These are phyloP conservation scores for Nyleta sp. DNA, from an alignment of 2,888 invertebrate species.

Conservation along the genomic window DNA sequence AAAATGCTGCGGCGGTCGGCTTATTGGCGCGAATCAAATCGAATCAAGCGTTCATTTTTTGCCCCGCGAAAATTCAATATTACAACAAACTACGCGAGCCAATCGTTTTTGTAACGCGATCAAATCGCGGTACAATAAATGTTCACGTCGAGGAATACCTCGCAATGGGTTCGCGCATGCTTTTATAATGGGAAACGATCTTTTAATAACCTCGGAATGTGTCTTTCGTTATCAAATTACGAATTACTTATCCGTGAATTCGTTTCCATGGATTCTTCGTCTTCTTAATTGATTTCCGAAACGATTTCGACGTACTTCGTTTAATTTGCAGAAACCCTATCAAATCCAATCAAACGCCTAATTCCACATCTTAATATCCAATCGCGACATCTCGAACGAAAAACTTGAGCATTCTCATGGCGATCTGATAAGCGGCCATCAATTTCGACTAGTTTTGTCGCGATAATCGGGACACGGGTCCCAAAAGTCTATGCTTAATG, in stretches of 20 bases:
- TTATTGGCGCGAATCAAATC: slow-evolving; percentile 43
- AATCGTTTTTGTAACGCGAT: slow-evolving; percentile 32
- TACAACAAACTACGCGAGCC: slow-evolving; percentile 2
- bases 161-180: too few species aligned
- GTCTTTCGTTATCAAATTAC: too few species aligned
- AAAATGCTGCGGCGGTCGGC: slow-evolving; percentile 27
- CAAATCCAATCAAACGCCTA: neutral
- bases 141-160: too few species aligned
- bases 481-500: slow-evolving; percentile 44
- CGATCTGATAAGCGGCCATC: slow-evolving; percentile 42
- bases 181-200: too few species aligned
- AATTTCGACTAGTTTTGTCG: slow-evolving; percentile 47
- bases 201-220: too few species aligned
- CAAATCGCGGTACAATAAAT: neutral
- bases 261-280: too few species aligned
- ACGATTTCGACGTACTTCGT: neutral
- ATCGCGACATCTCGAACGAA: slow-evolving; percentile 8
- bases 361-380: slow-evolving; percentile 26
- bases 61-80: slow-evolving; percentile 27
- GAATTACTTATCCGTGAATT: too few species aligned
- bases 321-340: too few species aligned
- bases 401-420: neutral
- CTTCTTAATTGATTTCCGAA: too few species aligned
- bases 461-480: slow-evolving; percentile 38
- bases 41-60: slow-evolving; percentile 40